These are phyloP conservation scores for Schizopygopsis pylzovi DNA, from an alignment of 2,797 vertebrate species.

Conservation along the genomic window DNA sequence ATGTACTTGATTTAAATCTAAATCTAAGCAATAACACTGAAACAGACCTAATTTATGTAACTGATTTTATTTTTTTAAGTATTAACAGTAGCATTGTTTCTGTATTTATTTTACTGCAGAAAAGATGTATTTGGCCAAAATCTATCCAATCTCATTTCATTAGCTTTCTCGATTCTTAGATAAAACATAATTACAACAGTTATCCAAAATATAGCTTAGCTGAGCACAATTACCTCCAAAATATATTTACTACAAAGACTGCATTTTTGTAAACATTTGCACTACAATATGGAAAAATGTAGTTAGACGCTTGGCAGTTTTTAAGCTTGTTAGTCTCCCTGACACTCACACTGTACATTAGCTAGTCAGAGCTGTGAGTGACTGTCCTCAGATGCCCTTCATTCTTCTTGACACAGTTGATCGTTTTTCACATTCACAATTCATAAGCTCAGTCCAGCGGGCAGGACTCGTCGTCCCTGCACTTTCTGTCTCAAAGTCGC, in stretches of 20 bases:
- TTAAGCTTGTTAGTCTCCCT: not conserved
- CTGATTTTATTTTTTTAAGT: no score
- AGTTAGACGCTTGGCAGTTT: not conserved
- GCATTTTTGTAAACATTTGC: not conserved
- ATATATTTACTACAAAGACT: not conserved
- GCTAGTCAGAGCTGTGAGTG: conserved; percentile 6
- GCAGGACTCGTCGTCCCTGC: conserved; percentile 54
- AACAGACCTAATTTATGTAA: not conserved
- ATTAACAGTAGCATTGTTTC: not conserved
- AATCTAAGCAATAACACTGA: not conserved
- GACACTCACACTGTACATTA: not conserved
- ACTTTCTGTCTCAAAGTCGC: conserved; percentile 13
- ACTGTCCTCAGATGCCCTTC: conserved; percentile 64
- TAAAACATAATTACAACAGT: not conserved
- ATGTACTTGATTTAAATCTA: no score
- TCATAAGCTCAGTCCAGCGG: conserved; percentile 58
- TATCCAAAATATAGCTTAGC: not conserved
- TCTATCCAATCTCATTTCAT: not conserved
- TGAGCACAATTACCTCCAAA: not conserved
- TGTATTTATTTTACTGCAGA: not conserved
- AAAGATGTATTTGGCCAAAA: not conserved
- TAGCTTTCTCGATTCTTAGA: not conserved
- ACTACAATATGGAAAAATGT: not conserved
- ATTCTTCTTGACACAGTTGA: conserved; percentile 69
- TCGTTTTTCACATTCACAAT: conserved; percentile 67